A percentile compares a stretch with the other conserved stretches of the same genome.
phyloP scores from a whole-genome alignment of 2,888 invertebrate species.

The Limnephilus lunatus region DNA sequence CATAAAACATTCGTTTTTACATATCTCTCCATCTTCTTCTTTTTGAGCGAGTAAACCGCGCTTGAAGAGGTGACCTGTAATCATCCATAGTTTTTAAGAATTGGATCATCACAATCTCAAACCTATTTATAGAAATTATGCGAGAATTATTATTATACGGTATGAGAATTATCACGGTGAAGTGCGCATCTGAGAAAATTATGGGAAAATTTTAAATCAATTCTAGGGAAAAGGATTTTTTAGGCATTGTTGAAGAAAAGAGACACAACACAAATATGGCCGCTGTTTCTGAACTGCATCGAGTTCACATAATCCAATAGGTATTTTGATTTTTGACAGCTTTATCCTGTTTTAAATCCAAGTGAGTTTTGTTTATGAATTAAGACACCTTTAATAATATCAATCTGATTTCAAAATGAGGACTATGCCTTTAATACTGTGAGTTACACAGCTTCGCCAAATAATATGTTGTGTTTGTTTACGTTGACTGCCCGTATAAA shows the following conservation, averaged over 20 bases:
- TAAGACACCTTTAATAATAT: neutral
- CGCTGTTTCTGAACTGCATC: conserved; percentile 32
- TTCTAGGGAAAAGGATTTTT: neutral
- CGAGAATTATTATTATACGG: too few species aligned
- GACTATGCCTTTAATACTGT: neutral
- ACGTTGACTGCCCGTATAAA: neutral
- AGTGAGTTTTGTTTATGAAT: conserved; percentile 9
- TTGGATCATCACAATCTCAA: too few species aligned
- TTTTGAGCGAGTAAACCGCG: too few species aligned
- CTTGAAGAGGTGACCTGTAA: too few species aligned
- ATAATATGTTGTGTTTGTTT: conserved; percentile 51
- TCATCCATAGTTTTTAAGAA: too few species aligned
- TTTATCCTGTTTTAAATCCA: conserved; percentile 3
- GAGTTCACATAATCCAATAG: conserved; percentile 11
- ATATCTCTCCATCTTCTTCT: too few species aligned
- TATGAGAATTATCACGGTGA: too few species aligned
- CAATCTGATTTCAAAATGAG: conserved; percentile 14
- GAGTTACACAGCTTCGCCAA: neutral
- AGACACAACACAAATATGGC: conserved; percentile 59
- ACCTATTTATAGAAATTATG: too few species aligned
- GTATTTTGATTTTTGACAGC: conserved; percentile 44
- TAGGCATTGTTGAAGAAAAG: conserved; percentile 11
- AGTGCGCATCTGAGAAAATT: neutral
- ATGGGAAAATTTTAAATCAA: neutral
- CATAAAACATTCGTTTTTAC: too few species aligned